phyloP scores from a whole-genome alignment of 2,113 vertebrate genomes.

The Prinia subflava region DNA sequence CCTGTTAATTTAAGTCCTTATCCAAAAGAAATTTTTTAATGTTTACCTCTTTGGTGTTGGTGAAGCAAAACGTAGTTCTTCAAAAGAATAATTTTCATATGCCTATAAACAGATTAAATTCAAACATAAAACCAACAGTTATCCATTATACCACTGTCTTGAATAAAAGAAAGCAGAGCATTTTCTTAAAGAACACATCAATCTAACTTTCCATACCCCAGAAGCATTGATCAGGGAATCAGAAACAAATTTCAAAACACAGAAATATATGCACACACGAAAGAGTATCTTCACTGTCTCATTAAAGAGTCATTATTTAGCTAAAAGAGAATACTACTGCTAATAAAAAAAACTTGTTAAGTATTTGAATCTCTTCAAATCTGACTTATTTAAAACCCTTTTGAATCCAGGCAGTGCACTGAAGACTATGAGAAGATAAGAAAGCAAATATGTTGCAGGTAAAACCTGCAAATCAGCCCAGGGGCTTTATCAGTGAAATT shows the following conservation, averaged over 20 bases:
- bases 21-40: not conserved
- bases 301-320: not conserved
- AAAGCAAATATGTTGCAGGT: not conserved
- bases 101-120: slow-evolving; percentile 72
- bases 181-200: not conserved
- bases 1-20: not conserved
- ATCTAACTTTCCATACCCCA: not conserved
- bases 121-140: not conserved
- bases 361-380: not conserved
- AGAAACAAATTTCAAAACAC: not conserved
- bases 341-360: not conserved
- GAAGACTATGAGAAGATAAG: not conserved
- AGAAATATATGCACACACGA: not conserved
- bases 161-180: not conserved
- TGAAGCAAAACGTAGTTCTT: slow-evolving; percentile 96
- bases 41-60: slow-evolving; percentile 95
- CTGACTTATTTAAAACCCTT: not conserved
- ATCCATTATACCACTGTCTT: not conserved
- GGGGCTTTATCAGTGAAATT: not conserved
- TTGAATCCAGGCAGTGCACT: not conserved
- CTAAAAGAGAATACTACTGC: not conserved
- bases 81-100: slow-evolving; percentile 99
- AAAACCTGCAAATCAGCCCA: not conserved
- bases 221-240: not conserved
- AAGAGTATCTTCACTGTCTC: not conserved